Base-by-base conservation (phyloP, 2,113 vertebrate genomes). In the Otis tarda region DNA sequence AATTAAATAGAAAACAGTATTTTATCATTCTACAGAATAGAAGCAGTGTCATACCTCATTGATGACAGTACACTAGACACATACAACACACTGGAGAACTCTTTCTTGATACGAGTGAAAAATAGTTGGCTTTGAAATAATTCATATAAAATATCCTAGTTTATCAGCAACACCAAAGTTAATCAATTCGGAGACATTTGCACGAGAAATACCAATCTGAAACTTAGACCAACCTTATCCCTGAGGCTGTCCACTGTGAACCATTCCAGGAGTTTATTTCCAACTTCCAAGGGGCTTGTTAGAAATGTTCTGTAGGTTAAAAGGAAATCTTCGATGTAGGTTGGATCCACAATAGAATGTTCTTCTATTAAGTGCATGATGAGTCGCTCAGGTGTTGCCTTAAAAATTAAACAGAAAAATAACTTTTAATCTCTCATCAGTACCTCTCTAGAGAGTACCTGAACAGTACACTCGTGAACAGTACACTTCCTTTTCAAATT, bases 341-440 rank as follows among this genome's bases (percentile, higher is more conserved):
- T 99, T 91, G 99, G 99, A 96, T 99, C 99, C 92, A 99, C 99
- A 90, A 99, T 98, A 1, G 99, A 99, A 50, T 99, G 99, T 68
- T 99, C 99, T 97, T 99, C 99, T 98, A 99, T 99, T 95, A 99
- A 98, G 96, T 99, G 99, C 98, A 98, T 99, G 97, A 99, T 99
- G 93, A 99, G 98, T 87, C 99, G 98, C 96, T 99, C 99, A 0
- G 99, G 99, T 70, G 99, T 99, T 94, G 99, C 99, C 99, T 99
- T 94, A 76, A 97, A 97, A 97, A 93, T 77, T 9, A 61, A 97
- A 96, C 60, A 97, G 57, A 87, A 93, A 94, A 90, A 71, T 7
- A 82, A 90, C 16, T 89, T 79, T 0, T 28, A 79, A 81, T 14
- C 52, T 87, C 93, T 74, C 17, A 1, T 28, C 45, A 31, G 31